Evolutionary conservation across 2,888 invertebrate genomes (phyloP).

Genomic region (Netelia inedita): DNA sequence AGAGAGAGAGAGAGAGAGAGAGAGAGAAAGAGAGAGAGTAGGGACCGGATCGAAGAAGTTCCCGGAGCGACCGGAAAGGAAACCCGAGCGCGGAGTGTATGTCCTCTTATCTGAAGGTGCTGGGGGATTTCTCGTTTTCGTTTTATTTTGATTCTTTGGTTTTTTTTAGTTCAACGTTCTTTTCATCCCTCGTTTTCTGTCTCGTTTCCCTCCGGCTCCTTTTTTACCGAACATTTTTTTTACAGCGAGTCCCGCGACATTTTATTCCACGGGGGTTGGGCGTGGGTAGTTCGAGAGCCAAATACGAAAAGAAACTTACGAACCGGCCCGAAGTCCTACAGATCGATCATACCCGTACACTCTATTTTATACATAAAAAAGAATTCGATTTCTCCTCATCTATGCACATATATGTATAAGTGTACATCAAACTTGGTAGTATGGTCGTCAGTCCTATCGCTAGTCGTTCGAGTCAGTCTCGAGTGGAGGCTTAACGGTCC

Average conservation of each 20-base stretch:
- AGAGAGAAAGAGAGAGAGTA: background rate
- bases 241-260: constrained; percentile 48
- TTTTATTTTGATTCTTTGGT: constrained; percentile 17
- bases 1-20: background rate
- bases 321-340: constrained; percentile 43
- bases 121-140: constrained; percentile 56
- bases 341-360: constrained; percentile 19
- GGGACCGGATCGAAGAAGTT: constrained; percentile 48
- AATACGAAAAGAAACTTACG: constrained; percentile 43
- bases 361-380: background rate
- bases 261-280: constrained; percentile 48
- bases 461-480: constrained; percentile 48
- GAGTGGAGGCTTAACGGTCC: constrained; percentile 48
- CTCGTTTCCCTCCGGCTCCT: constrained; percentile 8
- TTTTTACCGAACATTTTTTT: constrained; percentile 25
- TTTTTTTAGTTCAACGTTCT: background rate
- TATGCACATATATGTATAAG: background rate
- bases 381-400: background rate
- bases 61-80: constrained; percentile 43
- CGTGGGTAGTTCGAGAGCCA: constrained; percentile 22
- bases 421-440: background rate
- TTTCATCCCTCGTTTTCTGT: constrained; percentile 23
- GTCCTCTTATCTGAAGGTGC: constrained; percentile 54
- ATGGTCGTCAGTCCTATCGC: constrained; percentile 45
- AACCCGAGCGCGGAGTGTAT: constrained; percentile 38